Conservation (phyloP, 2,888 invertebrate species). For the Syrista parreyssii region DNA sequence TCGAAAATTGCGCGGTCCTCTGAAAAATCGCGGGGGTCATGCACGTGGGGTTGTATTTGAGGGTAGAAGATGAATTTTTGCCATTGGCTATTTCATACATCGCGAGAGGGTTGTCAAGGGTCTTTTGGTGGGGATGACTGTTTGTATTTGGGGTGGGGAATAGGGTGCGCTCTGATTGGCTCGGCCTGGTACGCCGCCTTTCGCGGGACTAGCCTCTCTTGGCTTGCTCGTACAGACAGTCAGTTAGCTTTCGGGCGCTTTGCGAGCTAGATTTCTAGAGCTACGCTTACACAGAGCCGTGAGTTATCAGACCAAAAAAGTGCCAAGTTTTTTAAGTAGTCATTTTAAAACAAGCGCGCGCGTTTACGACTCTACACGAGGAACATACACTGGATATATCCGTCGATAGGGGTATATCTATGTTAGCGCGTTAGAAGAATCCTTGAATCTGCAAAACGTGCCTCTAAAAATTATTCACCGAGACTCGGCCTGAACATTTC, state of each 20-base stretch:
- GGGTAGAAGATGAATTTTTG: neutral
- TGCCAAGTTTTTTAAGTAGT: conserved; percentile 36
- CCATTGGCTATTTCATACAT: neutral
- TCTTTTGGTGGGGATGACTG: conserved; percentile 4
- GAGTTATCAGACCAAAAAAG: conserved; percentile 30
- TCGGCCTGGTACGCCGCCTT: conserved; percentile 36
- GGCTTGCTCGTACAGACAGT: conserved; percentile 23
- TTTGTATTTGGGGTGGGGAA: neutral
- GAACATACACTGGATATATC: neutral
- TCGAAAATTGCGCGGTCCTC: conserved; percentile 4
- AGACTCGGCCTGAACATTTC: neutral
- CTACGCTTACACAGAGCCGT: conserved; percentile 3
- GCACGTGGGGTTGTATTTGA: neutral
- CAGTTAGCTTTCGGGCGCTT: conserved; percentile 57
- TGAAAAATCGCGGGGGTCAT: conserved; percentile 8
- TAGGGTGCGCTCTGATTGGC: conserved; percentile 31
- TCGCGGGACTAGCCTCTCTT: conserved; percentile 27
- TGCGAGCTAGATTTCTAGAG: conserved; percentile 44
- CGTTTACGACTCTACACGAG: neutral
- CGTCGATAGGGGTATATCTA: neutral
- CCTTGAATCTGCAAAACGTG: neutral
- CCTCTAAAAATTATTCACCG: neutral
- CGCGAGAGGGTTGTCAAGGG: neutral
- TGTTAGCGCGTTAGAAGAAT: neutral
- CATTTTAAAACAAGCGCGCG: neutral